Base-by-base conservation (phyloP, 2,888 invertebrate genomes). In the Ceraclea dissimilis region DNA sequence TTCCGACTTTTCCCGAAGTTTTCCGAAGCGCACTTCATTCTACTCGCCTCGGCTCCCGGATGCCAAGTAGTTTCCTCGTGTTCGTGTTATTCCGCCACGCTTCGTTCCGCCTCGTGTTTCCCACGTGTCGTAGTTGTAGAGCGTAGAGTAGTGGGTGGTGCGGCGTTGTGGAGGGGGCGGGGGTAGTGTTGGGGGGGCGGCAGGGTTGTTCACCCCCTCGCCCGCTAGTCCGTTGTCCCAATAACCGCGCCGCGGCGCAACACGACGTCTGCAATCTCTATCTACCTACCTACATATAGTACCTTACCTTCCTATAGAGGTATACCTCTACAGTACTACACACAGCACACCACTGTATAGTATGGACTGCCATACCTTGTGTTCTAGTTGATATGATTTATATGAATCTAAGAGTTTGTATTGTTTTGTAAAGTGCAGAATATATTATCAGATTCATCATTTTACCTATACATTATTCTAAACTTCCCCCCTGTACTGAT, bases 151-250 rank as follows among this genome's bases (percentile, higher is more conserved):
- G 39, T 39, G 39, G 5, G 13, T 13, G 31, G 39, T 39, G 39
- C 13, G 5, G 13, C 2, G 39, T 13, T 39, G 39, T 13, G 5
- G 39, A 16, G 16, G 39, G 39, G 4, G 4, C 8, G 39, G 54
- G 46, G 39, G 13, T 8, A 16, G 39, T 4, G 13, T n/a, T 5
- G 16, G 39, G 39, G 39, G 2, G 53, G 18, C 16, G 16, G 54
- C 51, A 47, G 56, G 54, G 34, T 51, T 51, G 51, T 43, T 49
- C 43, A 49, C 51, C 54, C 54, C 31, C 54, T 39, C 39, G 13
- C 39, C 50, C 49, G 50, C 21, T 34, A 50, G 58, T 55, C 49
- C 55, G 58, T 58, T 55, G 58, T 58, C 52, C 58, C 55, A 58
- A 52, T 58, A 58, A 58, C 58, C 58, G 52, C 33, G 39, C 39